Percentiles rank a stretch among this genome's conserved stretches.
phyloP scores from a whole-genome alignment of 2,888 invertebrate species.

The Hyppa rectilinea region DNA sequence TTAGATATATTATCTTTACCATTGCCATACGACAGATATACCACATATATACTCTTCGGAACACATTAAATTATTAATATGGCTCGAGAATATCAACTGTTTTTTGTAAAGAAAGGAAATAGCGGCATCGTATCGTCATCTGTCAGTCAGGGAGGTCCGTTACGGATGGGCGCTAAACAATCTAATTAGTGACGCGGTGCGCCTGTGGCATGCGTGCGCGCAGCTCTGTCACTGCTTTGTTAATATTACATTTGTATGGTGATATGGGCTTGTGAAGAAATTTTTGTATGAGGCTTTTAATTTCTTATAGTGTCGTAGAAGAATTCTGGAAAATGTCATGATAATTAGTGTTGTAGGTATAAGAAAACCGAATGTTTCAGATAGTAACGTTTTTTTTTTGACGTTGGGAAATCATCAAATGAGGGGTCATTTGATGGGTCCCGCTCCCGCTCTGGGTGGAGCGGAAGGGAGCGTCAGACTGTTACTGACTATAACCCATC shows the following conservation, averaged over 20 bases:
- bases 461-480: too few species aligned
- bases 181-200: slow-evolving; percentile 73
- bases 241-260: slow-evolving; percentile 34
- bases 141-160: slow-evolving; percentile 68
- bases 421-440: too few species aligned
- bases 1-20: too few species aligned
- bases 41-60: too few species aligned
- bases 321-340: background rate
- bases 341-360: background rate
- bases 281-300: slow-evolving; percentile 5
- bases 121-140: slow-evolving; percentile 14
- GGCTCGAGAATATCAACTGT: background rate
- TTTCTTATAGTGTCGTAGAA: background rate
- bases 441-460: too few species aligned
- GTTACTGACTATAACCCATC: too few species aligned
- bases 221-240: slow-evolving; percentile 48
- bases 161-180: slow-evolving; percentile 75
- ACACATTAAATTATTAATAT: background rate
- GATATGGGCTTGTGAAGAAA: slow-evolving; percentile 9
- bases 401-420: too few species aligned
- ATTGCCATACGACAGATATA: too few species aligned
- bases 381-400: too few species aligned
- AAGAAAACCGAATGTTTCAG: too few species aligned
- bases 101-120: slow-evolving; percentile 38
- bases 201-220: slow-evolving; percentile 43